Evolutionary conservation across 1,140 invertebrate genomes (phyloP).

Genomic region (Globodera rostochiensis): DNA sequence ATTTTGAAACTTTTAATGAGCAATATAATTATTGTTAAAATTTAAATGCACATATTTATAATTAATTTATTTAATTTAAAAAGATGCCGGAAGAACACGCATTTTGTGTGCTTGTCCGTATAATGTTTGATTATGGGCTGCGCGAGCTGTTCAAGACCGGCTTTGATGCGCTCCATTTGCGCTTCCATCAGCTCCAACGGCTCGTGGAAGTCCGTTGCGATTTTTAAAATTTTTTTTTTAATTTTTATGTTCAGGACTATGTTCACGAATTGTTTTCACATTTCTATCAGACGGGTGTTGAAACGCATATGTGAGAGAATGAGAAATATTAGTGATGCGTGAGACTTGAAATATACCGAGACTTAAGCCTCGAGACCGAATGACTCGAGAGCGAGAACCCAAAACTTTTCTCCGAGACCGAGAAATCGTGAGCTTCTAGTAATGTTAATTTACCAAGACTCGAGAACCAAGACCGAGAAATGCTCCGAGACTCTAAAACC

Average conservation of each 20-base stretch:
- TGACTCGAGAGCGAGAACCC: too few relatives aligned
- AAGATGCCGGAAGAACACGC: conserved; percentile 99
- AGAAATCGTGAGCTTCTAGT: too few relatives aligned
- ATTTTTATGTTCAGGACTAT: conserved; percentile 76
- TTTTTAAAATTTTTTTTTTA: conserved; percentile 18
- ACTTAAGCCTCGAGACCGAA: too few relatives aligned
- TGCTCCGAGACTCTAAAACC: too few relatives aligned
- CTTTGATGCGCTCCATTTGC: conserved; percentile 90
- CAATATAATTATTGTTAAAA: neutral
- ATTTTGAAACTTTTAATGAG: too few relatives aligned
- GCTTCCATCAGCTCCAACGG: conserved; percentile 92
- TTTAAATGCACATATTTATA: conserved; percentile 8
- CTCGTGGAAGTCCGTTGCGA: conserved; percentile 78
- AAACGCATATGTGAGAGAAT: conserved; percentile 89
- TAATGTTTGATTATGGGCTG: conserved; percentile 95
- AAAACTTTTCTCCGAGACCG: too few relatives aligned
- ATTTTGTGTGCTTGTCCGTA: conserved; percentile 89
- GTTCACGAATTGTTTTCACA: conserved; percentile 84
- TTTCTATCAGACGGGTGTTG: conserved; percentile 85
- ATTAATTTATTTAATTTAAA: conserved; percentile 7
- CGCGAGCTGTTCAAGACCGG: conserved; percentile 92
- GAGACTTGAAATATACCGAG: too few relatives aligned
- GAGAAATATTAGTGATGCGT: too few relatives aligned
- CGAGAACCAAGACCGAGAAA: too few relatives aligned
- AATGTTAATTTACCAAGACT: too few relatives aligned